Conservation (phyloP, 2,113 vertebrate species). For the Tor tambroides region DNA sequence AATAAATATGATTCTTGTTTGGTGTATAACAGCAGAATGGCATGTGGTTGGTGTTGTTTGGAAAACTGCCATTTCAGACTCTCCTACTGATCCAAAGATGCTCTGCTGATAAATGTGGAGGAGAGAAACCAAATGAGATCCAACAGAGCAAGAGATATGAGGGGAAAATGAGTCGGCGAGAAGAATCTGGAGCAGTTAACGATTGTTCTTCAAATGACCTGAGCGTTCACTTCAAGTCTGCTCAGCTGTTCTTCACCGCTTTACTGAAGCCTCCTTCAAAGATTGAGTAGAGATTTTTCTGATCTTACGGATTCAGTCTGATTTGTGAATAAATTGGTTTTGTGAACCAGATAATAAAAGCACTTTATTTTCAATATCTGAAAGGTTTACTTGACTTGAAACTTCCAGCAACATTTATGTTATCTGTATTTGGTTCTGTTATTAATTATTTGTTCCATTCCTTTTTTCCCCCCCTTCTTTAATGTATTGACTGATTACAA, state of each 20-base stretch:
- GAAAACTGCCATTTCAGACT: conserved; percentile 35
- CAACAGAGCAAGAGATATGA: background rate
- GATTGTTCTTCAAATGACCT: background rate
- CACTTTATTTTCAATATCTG: background rate
- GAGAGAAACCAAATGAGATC: conserved; percentile 18
- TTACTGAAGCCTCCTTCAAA: background rate
- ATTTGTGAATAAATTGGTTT: background rate
- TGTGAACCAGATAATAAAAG: background rate
- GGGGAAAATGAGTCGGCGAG: background rate
- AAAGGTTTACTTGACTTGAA: background rate
- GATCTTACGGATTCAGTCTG: background rate
- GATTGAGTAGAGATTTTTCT: background rate
- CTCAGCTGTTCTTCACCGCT: background rate
- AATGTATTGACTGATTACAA: background rate
- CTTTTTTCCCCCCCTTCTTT: too few species aligned
- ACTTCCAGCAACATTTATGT: background rate
- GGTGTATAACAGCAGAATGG: conserved; percentile 34
- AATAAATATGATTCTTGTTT: background rate
- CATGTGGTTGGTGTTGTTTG: conserved; percentile 27
- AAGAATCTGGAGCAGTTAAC: background rate
- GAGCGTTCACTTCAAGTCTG: background rate
- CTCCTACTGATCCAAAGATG: conserved; percentile 10
- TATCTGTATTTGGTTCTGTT: background rate
- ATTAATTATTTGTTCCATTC: background rate
- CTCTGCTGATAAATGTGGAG: conserved; percentile 17